Conservation (phyloP, 2,113 vertebrate species). For the Psephotus haematonotus region DNA sequence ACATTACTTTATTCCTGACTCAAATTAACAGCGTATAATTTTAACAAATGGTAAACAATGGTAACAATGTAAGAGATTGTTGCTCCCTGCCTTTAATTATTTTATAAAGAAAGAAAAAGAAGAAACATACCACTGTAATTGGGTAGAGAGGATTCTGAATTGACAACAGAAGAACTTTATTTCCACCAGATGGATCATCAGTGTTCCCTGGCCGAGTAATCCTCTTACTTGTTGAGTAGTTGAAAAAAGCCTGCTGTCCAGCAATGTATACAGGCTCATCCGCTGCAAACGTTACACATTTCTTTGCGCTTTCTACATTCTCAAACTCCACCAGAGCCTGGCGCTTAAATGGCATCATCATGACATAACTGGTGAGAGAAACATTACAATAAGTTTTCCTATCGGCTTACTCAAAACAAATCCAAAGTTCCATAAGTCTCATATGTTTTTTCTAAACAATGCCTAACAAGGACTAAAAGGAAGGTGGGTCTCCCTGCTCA, state of each 20-base stretch:
- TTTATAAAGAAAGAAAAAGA: background rate
- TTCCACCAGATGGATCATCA: constrained; percentile 88
- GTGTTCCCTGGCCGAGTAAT: constrained; percentile 91
- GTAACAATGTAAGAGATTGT: background rate
- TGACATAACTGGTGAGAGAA: constrained; percentile 84
- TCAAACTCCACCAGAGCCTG: constrained; percentile 96
- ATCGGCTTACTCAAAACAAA: background rate
- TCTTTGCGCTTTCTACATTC: constrained; percentile 86
- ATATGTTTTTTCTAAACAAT: background rate
- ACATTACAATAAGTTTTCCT: background rate
- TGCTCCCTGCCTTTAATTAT: background rate
- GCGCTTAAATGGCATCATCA: constrained; percentile 97
- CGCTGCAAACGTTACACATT: constrained; percentile 84
- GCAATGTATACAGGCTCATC: constrained; percentile 86
- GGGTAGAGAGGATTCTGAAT: constrained; percentile 96
- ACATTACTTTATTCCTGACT: background rate
- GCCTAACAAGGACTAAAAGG: background rate
- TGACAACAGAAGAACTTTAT: constrained; percentile 92
- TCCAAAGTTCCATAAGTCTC: background rate
- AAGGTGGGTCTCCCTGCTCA: background rate
- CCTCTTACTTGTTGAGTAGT: constrained; percentile 95
- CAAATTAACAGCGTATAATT: background rate
- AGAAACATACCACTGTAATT: constrained; percentile 87
- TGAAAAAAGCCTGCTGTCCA: constrained; percentile 92
- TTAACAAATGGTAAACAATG: background rate